Conservation (phyloP, 1,140 invertebrate species). For the Papilio glaucus region DNA sequence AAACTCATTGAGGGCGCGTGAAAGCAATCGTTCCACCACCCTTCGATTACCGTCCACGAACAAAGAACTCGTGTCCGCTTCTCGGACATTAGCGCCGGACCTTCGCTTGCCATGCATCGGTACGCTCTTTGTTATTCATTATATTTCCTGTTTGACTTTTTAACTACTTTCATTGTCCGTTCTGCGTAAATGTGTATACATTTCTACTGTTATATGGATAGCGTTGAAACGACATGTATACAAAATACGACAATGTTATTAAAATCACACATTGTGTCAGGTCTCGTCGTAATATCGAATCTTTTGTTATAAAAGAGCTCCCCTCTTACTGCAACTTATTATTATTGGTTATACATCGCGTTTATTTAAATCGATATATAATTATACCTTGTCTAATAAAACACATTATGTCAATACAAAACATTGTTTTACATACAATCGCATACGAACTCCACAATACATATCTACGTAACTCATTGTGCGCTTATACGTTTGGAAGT, state of each 20-base stretch:
- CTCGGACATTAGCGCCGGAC: background rate
- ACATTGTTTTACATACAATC: conserved; percentile 16
- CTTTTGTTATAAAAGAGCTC: background rate
- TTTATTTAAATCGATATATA: conserved; percentile 16
- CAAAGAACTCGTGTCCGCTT: conserved; percentile 7
- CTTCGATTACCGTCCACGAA: conserved; percentile 14
- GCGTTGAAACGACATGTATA: conserved; percentile 1
- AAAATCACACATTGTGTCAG: conserved; percentile 20
- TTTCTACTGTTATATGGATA: conserved; percentile 7
- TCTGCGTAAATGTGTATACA: conserved; percentile 22
- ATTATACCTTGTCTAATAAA: background rate
- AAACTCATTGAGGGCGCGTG: conserved; percentile 57
- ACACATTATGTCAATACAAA: background rate
- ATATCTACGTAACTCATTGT: background rate
- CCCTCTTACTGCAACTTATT: background rate
- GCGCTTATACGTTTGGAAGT: conserved; percentile 2
- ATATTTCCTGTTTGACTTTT: conserved; percentile 35
- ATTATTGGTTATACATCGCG: conserved; percentile 1
- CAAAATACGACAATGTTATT: conserved; percentile 15
- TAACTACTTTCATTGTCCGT: conserved; percentile 36
- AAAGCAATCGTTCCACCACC: conserved; percentile 39
- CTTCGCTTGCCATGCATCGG: conserved; percentile 14
- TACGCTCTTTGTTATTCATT: conserved; percentile 34
- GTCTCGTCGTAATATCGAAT: background rate
- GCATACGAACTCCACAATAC: background rate